Evolutionary conservation across 2,888 invertebrate species (phyloP).

Genomic region (Oscheius sp.): DNA sequence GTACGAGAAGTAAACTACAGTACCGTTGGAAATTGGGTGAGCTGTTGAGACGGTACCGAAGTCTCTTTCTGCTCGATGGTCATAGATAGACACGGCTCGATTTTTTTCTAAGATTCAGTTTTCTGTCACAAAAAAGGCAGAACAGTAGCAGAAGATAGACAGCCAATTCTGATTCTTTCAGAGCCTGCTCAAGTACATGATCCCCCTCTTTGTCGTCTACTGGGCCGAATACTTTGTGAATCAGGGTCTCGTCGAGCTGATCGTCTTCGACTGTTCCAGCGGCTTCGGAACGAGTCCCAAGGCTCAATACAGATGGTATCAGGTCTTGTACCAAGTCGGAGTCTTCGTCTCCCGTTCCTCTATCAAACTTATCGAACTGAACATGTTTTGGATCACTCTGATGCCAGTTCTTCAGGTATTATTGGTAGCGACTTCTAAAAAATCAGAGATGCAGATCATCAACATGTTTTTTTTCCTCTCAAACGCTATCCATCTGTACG

Average conservation of each 20-base stretch:
- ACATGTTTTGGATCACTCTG: slow-evolving; percentile 27
- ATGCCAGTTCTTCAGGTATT: slow-evolving; percentile 31
- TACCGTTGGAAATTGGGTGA: too few species aligned
- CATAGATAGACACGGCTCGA: too few species aligned
- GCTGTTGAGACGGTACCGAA: too few species aligned
- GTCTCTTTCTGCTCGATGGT: too few species aligned
- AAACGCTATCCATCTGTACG: slow-evolving; percentile 17
- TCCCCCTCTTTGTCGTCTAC: slow-evolving; percentile 84
- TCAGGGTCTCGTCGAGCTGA: slow-evolving; percentile 81
- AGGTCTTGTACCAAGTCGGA: slow-evolving; percentile 74
- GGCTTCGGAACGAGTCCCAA: slow-evolving; percentile 55
- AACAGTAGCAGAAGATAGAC: too few species aligned
- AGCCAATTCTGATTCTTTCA: slow-evolving; percentile 35
- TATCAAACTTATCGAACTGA: slow-evolving; percentile 42
- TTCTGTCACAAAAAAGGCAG: too few species aligned
- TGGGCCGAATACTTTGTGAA: slow-evolving; percentile 88
- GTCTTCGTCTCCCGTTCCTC: slow-evolving; percentile 64
- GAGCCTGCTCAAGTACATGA: slow-evolving; percentile 81
- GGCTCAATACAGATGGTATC: slow-evolving; percentile 84
- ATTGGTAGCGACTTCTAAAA: not conserved
- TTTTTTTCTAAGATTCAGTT: too few species aligned
- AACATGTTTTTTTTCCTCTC: slow-evolving; percentile 27
- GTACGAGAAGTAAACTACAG: too few species aligned
- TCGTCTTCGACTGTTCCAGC: slow-evolving; percentile 78
- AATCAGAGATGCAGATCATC: not conserved